A percentile compares a stretch with the other conserved stretches of the same genome.
phyloP scores from a whole-genome alignment of 2,888 invertebrate species.

The Esperia sulphurella region DNA sequence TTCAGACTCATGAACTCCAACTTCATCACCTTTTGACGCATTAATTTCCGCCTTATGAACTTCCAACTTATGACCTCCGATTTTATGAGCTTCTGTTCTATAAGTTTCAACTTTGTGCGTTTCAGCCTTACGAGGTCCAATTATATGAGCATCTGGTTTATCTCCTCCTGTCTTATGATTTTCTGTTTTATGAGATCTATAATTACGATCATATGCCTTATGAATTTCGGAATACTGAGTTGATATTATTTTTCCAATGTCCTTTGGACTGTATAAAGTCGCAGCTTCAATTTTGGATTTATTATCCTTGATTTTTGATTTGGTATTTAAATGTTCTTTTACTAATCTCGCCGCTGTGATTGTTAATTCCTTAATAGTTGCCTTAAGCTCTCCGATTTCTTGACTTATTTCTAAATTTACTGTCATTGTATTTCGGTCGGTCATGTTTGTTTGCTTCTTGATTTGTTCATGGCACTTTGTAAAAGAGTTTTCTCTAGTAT shows the following conservation, averaged over 20 bases:
- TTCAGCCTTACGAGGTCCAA: too few species aligned
- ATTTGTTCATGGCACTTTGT: slow-evolving; percentile 15
- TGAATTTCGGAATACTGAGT: background rate
- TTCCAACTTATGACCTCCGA: too few species aligned
- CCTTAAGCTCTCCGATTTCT: slow-evolving; percentile 48
- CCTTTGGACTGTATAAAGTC: slow-evolving; percentile 12
- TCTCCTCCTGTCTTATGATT: too few species aligned
- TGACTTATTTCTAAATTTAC: slow-evolving; percentile 35
- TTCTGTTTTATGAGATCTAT: too few species aligned
- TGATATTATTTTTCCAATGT: slow-evolving; percentile 6
- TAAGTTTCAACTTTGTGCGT: too few species aligned
- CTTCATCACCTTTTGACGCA: too few species aligned
- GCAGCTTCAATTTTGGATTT: background rate
- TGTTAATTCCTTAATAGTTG: slow-evolving; percentile 44
- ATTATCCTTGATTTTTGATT: slow-evolving; percentile 17
- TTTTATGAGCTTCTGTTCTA: too few species aligned
- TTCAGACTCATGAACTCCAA: too few species aligned
- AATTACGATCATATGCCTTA: too few species aligned
- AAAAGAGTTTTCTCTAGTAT: slow-evolving; percentile 25
- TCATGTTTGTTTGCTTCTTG: slow-evolving; percentile 9
- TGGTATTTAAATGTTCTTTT: slow-evolving; percentile 25
- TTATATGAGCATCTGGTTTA: too few species aligned
- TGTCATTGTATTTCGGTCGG: slow-evolving; percentile 23
- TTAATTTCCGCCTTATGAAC: too few species aligned
- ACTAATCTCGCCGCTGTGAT: slow-evolving; percentile 42